These are phyloP conservation scores for Intellagama lesueurii DNA, from an alignment of 2,797 vertebrate species.

Conservation along the genomic window DNA sequence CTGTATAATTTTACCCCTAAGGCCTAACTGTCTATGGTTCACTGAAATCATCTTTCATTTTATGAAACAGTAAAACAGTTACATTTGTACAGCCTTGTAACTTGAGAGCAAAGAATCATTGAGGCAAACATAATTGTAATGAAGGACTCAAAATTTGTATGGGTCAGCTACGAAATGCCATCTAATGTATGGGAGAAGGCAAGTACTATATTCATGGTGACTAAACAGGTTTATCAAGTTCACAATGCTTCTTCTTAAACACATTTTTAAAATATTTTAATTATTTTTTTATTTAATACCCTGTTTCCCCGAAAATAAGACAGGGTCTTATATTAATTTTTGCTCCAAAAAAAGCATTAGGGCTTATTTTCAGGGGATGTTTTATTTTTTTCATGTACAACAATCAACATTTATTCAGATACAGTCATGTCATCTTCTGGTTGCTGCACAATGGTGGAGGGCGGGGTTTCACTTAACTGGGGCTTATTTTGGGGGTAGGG, in stretches of 20 bases:
- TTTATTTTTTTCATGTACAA: no score
- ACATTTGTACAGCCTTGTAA: constrained; percentile 61
- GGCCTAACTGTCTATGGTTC: constrained; percentile 85
- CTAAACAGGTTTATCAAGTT: neutral
- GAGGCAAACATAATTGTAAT: constrained; percentile 49
- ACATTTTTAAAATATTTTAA: neutral
- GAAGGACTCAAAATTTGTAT: constrained; percentile 20
- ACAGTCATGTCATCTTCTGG: no score
- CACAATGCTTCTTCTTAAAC: no score
- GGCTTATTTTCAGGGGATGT: no score
- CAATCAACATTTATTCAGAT: no score
- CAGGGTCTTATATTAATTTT: no score
- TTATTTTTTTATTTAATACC: neutral
- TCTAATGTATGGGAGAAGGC: neutral
- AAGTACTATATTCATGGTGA: neutral
- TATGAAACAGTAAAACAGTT: constrained; percentile 61
- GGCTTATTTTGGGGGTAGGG: no score
- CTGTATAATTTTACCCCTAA: constrained; percentile 83
- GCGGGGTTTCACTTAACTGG: no score
- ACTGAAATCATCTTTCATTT: constrained; percentile 80
- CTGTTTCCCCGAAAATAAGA: no score
- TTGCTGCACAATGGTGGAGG: no score
- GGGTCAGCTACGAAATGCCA: neutral
- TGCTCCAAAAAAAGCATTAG: no score
- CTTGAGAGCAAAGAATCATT: constrained; percentile 42